A percentile compares a stretch with the other conserved stretches of the same genome.
These are phyloP conservation scores for Andricus quercusramuli DNA, from an alignment of 2,888 invertebrate species.

Conservation along the genomic window DNA sequence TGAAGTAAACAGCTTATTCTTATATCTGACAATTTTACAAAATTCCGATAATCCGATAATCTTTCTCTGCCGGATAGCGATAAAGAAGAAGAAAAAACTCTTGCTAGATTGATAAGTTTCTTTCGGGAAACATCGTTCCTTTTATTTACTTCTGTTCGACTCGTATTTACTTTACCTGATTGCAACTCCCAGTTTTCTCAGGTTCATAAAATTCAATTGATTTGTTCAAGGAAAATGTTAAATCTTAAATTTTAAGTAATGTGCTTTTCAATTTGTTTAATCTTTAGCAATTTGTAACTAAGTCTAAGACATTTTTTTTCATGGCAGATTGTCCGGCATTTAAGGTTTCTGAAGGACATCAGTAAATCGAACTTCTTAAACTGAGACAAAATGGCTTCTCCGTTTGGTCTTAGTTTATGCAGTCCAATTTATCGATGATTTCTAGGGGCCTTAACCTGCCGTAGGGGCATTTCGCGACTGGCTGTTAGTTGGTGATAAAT, in stretches of 20 bases:
- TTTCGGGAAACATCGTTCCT: constrained; percentile 22
- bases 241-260: background rate
- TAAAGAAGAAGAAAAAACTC: background rate
- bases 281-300: background rate
- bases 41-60: constrained; percentile 12
- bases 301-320: background rate
- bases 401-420: no score
- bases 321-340: background rate
- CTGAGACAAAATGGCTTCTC: no score
- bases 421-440: no score
- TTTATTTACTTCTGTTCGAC: constrained; percentile 8
- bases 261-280: background rate
- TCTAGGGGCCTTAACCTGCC: background rate
- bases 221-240: background rate
- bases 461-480: background rate
- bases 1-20: background rate
- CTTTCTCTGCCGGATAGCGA: background rate
- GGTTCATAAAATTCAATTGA: background rate
- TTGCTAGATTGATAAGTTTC: constrained; percentile 3
- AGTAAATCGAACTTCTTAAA: no score
- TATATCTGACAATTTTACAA: constrained; percentile 11
- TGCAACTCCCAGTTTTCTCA: background rate
- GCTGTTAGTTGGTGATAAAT: constrained; percentile 5
- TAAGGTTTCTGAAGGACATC: no score
- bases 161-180: constrained; percentile 20